Evolutionary conservation across 2,113 vertebrate species (phyloP), one percentile per base, ranked within the genome.

Genomic region (Puntigrus tetrazona): DNA sequence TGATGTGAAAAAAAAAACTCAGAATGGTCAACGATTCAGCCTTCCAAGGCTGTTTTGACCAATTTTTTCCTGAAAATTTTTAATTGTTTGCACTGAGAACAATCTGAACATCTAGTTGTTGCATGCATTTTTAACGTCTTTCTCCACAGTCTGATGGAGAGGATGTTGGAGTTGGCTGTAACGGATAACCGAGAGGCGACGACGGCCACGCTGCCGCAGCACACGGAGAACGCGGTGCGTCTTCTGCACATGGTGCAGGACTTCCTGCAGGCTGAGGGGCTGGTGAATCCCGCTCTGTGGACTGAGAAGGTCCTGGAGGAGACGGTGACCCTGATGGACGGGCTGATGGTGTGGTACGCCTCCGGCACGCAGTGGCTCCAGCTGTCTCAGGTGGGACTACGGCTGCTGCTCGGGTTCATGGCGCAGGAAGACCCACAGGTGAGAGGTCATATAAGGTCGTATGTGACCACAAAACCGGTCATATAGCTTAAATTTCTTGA

Each of bases 231-330:
- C 84, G 97, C 96, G 0, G 96, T 98, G 84, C 95, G 94, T 20
- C 91, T 99, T 80, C 92, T 97, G n/a, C 92, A 98, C 83, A 91
- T 98, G 86, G 94, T 97, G 34, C 97, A 98, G 87, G 97, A 98
- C 91, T 99, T 99, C 85, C 93, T 99, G 38, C 97, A 97, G 88
- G 95, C 97, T 1, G 98, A 99, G 91, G 98, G 97, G 63, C 90
- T 96, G 83, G 93, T 96, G 82, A 97, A 95, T 87, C 94, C 96
- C 20, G 93, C 91, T 5, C 90, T 98, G 85, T 99, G 98, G 98
- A 98, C 96, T 10, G 97, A 97, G 89, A 97, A 97, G 95, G 96
- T 98, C 20, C 93, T 99, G 89, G 97, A 99, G 31, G 95, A 97
- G 87, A 92, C 96, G 0, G 95, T 96, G 78, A 96, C 96, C 0